A percentile compares a stretch with the other conserved stretches of the same genome.
Conservation (phyloP, 2,888 invertebrate species). For the Diarsia brunnea region DNA sequence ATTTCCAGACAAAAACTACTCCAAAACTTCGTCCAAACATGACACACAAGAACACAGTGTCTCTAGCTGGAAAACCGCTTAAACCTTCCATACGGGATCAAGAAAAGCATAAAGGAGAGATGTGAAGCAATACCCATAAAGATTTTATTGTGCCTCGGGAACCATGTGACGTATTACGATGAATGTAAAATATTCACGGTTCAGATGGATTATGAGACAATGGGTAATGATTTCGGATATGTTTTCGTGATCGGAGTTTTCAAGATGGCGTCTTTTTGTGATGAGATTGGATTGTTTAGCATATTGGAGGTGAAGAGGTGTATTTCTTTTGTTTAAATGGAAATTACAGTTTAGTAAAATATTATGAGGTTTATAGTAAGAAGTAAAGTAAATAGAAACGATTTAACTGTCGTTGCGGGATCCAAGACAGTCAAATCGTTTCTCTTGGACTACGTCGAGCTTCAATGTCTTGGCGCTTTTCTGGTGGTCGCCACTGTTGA, state of each 20-base stretch:
- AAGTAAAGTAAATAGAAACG: too few species aligned
- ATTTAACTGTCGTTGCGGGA: too few species aligned
- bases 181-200: constrained; percentile 82
- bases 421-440: too few species aligned
- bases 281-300: constrained; percentile 7
- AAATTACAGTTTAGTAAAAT: not conserved
- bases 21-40: not conserved
- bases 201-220: constrained; percentile 83
- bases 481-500: too few species aligned
- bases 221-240: constrained; percentile 77
- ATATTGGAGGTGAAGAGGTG: too few species aligned
- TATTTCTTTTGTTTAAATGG: too few species aligned
- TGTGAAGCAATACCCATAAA: constrained; percentile 85
- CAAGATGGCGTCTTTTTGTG: constrained; percentile 33
- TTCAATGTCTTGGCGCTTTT: too few species aligned
- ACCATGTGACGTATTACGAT: constrained; percentile 76
- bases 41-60: constrained; percentile 57
- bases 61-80: constrained; percentile 64
- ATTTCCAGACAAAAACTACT: not conserved
- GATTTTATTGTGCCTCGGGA: constrained; percentile 80
- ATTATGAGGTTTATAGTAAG: not conserved
- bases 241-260: constrained; percentile 38
- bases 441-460: too few species aligned
- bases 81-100: constrained; percentile 72
- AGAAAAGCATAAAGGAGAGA: constrained; percentile 76